These are phyloP conservation scores for Lontra canadensis DNA, from an alignment of 2,113 vertebrate genomes.

Conservation along the genomic window DNA sequence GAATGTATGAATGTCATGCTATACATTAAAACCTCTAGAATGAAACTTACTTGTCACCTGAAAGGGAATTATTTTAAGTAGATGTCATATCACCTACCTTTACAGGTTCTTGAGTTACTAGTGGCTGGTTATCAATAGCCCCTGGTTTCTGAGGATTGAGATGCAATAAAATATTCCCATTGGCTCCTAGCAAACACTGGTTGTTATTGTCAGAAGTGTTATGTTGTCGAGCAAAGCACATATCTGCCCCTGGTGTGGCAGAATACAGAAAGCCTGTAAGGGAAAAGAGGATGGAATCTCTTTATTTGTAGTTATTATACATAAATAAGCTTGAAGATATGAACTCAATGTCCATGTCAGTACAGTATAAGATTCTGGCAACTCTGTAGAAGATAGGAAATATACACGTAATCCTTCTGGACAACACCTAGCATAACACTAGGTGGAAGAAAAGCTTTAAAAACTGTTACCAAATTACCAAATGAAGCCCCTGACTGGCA, in stretches of 20 bases:
- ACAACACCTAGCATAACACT: background rate
- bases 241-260: constrained; percentile 88
- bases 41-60: constrained; percentile 43
- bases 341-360: background rate
- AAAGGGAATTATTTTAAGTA: constrained; percentile 48
- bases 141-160: constrained; percentile 94
- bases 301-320: constrained; percentile 41
- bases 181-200: constrained; percentile 93
- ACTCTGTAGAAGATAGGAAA: background rate
- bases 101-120: constrained; percentile 94
- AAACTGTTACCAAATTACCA: constrained; percentile 44
- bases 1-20: background rate
- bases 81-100: constrained; percentile 87
- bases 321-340: constrained; percentile 31
- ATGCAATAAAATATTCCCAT: constrained; percentile 90
- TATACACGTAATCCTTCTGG: background rate
- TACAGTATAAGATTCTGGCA: constrained; percentile 18
- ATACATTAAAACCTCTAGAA: constrained; percentile 11
- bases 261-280: constrained; percentile 89
- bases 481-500: background rate
- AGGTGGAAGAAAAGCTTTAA: constrained; percentile 44
- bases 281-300: constrained; percentile 19
- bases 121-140: constrained; percentile 97
- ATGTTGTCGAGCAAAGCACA: constrained; percentile 94
- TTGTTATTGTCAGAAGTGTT: constrained; percentile 95